phyloP scores from a whole-genome alignment of 2,888 invertebrate genomes.

The Yponomeuta malinellus region DNA sequence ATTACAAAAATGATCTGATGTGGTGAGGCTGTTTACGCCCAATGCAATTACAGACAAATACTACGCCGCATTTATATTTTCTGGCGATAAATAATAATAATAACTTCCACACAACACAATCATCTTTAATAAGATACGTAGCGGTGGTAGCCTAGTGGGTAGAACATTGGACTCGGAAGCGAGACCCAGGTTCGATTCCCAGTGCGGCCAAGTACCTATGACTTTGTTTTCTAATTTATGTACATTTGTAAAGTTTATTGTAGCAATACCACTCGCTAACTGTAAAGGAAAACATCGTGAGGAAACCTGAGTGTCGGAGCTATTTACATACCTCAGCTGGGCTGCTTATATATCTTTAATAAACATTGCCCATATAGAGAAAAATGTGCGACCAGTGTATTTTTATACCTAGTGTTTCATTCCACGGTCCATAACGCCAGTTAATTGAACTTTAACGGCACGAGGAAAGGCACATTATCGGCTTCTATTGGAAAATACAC shows the following conservation, averaged over 20 bases:
- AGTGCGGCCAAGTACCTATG: too few relatives aligned
- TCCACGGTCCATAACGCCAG: slow-evolving; percentile 41
- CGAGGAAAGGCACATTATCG: slow-evolving; percentile 6
- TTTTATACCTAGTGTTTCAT: slow-evolving; percentile 58
- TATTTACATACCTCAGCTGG: too few relatives aligned
- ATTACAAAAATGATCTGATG: not conserved
- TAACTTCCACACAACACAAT: not conserved
- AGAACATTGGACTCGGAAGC: too few relatives aligned
- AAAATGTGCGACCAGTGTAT: slow-evolving; percentile 25
- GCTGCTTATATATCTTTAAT: too few relatives aligned
- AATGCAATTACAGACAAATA: not conserved
- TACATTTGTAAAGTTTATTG: too few relatives aligned
- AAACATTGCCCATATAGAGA: not conserved
- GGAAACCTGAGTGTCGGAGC: too few relatives aligned
- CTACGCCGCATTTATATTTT: not conserved
- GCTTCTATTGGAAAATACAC: slow-evolving; percentile 3
- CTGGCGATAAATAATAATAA: not conserved
- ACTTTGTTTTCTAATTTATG: too few relatives aligned
- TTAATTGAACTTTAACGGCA: slow-evolving; percentile 14
- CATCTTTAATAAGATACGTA: too few relatives aligned
- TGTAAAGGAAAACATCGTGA: too few relatives aligned
- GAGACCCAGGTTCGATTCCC: too few relatives aligned
- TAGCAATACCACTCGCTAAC: too few relatives aligned
- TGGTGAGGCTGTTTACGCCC: not conserved
- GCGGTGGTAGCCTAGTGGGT: too few relatives aligned